These are phyloP conservation scores for Stegodyphus dumicola DNA, from an alignment of 1,140 invertebrate genomes.

Conservation along the genomic window DNA sequence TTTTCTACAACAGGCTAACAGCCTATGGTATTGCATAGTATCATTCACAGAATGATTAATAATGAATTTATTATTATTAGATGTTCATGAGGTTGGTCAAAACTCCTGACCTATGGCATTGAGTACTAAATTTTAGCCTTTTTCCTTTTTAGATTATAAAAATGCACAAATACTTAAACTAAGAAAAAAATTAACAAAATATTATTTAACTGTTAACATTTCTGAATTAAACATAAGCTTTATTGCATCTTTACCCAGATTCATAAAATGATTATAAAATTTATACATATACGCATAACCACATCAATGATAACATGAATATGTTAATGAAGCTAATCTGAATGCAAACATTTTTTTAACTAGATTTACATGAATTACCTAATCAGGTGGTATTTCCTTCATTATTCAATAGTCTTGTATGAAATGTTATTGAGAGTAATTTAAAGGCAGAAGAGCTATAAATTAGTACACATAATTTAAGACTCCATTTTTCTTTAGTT, in stretches of 20 bases:
- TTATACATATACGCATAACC: constrained; percentile 13
- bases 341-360: constrained; percentile 14
- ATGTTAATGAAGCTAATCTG: constrained; percentile 43
- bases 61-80: too few relatives aligned
- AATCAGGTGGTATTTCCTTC: constrained; percentile 26
- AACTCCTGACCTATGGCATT: background rate
- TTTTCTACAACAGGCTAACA: too few relatives aligned
- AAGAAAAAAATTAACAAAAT: background rate
- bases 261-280: constrained; percentile 16
- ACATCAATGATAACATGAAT: constrained; percentile 43
- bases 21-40: too few relatives aligned
- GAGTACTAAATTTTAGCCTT: constrained; percentile 24
- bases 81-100: too few relatives aligned
- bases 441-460: too few relatives aligned
- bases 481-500: too few relatives aligned
- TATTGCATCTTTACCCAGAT: constrained; percentile 28
- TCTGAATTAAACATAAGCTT: background rate
- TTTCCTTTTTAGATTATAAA: background rate
- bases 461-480: too few relatives aligned
- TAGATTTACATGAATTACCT: constrained; percentile 49
- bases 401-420: background rate
- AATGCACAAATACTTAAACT: constrained; percentile 1
- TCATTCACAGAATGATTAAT: too few relatives aligned
- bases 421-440: background rate
- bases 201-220: background rate